Conservation (phyloP, 2,888 invertebrate genomes). For the Lycaena phlaeas region DNA sequence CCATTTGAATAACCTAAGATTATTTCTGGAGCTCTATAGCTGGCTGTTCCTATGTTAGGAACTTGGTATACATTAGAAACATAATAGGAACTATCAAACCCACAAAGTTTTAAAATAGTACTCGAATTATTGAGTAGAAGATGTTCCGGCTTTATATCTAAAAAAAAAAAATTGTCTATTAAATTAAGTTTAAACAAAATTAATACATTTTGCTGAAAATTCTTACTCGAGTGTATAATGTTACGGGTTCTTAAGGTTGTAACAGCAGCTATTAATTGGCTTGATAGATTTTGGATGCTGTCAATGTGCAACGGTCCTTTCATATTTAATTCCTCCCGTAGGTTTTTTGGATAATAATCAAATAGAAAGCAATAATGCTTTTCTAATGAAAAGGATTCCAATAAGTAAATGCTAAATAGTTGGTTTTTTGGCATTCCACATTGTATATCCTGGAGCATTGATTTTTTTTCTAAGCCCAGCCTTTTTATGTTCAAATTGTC, state of each 20-base stretch:
- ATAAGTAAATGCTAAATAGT: constrained; percentile 25
- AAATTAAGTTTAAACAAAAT: too few species aligned
- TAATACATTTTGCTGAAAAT: too few species aligned
- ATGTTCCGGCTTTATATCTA: constrained; percentile 49
- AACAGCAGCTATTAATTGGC: constrained; percentile 40
- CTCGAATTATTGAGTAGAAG: constrained; percentile 33
- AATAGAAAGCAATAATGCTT: constrained; percentile 33
- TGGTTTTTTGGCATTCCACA: constrained; percentile 25
- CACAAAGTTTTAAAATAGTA: constrained; percentile 37
- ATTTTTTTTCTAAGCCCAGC: constrained; percentile 19
- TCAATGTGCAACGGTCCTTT: constrained; percentile 31
- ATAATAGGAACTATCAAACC: constrained; percentile 38
- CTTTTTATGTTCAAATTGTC: neutral
- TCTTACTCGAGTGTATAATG: constrained; percentile 43
- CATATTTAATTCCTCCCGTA: constrained; percentile 26
- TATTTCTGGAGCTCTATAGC: constrained; percentile 45
- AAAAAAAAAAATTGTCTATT: constrained; percentile 18
- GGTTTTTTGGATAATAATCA: constrained; percentile 40
- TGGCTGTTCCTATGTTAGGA: constrained; percentile 28
- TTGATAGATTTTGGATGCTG: constrained; percentile 31
- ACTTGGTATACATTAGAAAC: neutral
- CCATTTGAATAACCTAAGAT: constrained; percentile 37
- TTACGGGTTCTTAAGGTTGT: constrained; percentile 29
- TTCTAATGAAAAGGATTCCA: constrained; percentile 25
- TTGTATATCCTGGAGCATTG: constrained; percentile 29